Conservation (phyloP, 2,888 invertebrate genomes). For the Eupithecia exiguata region DNA sequence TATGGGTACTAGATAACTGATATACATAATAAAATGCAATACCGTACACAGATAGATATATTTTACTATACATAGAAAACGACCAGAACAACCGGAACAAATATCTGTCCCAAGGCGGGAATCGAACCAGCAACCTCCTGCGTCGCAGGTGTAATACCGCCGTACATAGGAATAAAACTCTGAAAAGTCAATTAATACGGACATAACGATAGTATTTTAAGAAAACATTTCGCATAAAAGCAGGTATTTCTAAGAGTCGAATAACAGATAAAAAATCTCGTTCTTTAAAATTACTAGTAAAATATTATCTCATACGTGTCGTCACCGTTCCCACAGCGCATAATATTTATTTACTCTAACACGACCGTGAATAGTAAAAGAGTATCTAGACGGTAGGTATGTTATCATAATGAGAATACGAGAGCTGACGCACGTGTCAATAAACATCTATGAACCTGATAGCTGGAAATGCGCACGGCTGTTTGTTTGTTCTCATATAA, state of each 20-base stretch:
- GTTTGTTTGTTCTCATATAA: not conserved
- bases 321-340: conserved; percentile 20
- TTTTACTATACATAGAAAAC: too few species aligned
- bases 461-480: not conserved
- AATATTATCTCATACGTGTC: conserved; percentile 18
- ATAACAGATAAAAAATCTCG: not conserved
- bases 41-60: too few species aligned
- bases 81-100: too few species aligned
- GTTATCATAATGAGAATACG: conserved; percentile 54
- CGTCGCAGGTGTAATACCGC: too few species aligned
- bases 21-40: too few species aligned
- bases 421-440: conserved; percentile 57
- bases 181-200: too few species aligned
- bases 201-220: not conserved
- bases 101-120: too few species aligned
- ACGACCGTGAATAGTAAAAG: conserved; percentile 24
- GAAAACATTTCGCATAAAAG: not conserved
- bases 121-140: too few species aligned
- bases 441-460: conserved; percentile 46
- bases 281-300: not conserved
- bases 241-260: not conserved
- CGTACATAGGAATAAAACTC: too few species aligned
- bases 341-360: conserved; percentile 21
- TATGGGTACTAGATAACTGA: too few species aligned
- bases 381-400: conserved; percentile 42